Base-by-base conservation (phyloP, 2,797 vertebrate species). In the Danio aesculapii region DNA sequence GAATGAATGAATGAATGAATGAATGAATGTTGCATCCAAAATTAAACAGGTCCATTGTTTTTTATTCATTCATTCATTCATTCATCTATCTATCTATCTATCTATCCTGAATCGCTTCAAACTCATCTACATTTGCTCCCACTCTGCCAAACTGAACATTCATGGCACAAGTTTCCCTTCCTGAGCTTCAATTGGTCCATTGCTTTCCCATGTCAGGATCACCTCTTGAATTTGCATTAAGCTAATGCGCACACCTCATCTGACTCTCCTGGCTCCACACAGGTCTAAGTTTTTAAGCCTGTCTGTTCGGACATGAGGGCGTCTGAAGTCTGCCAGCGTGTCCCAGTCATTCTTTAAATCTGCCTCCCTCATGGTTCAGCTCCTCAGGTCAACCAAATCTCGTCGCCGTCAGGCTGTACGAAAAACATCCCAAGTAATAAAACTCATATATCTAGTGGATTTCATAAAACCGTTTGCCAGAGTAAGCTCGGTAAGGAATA, bases 211-310 rank as follows among this genome's bases (percentile, higher is more conserved):
- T 58, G 77, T 75, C 49, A 59, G 66, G 77, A 63, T 75, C 75
- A 50, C 21, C 58, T 49, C 64, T 76, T 71, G 64, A 73, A 74
- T 83, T 74, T 55, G 46, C 62, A 62, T 79, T 68, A 79, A 77
- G 69, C 49, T 44, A 13, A 39, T 44, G 70, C 71, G 41, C 69
- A 79, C 69, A 79, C 62, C 61, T 78, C 68, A 61, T 77, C 68
- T 64, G 30, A 70, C 67, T 72, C 16, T 66, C 59, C 68, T 49
- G 67, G 59, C 69, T 77, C 75, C 75, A 66, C 73, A 64, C 52
- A 62, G 43, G 21, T 43, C 52, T 21, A 62, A 49, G 57, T 66
- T 63, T 84, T 75, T 84, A 62, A 44, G 44, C 70, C 67, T 47
- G 66, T 73, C 55, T 67, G 63, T 79, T 75, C 63, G 64, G n/a